Evolutionary conservation across 2,797 vertebrate genomes (phyloP), one percentile per base, ranked within the genome.

Genomic region (Chelidonichthys spinosus): DNA sequence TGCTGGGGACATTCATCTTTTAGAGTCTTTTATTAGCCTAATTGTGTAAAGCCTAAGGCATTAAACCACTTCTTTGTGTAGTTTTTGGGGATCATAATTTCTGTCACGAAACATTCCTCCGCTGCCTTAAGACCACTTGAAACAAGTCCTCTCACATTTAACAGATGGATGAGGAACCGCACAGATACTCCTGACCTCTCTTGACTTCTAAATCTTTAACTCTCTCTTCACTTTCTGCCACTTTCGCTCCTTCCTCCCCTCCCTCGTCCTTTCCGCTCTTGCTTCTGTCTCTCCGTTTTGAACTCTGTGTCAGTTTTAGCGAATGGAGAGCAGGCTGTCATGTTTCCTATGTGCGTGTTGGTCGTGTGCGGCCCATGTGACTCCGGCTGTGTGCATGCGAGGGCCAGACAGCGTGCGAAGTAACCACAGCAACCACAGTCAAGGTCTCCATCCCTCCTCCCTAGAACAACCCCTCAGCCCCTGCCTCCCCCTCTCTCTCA

Each of bases 151-250:
- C 63, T 86, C 78, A 69, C 83, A 90, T 91, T 85, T 73, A 89
- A 83, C 84, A 86, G 83, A 83, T 80, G 84, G 83, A 74, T 80
- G 86, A 86, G 74, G 83, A 82, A 62, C 87, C 35, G 72, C 81
- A 74, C 36, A 77, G 85, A 90, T 77, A 85, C 85, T 87, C 72
- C 86, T 92, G 89, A 90, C 90, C 89, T 90, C 87, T 91, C 78
- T 86, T 89, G 90, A 89, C 87, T 85, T 90, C 71, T 86, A 86
- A 90, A 92, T 91, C 73, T 89, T 88, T 86, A 78, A 84, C 80
- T 85, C 81, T 79, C 74, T 81, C 83, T 49, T 49, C 66, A 81
- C 82, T 87, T 76, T 87, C 76, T 79, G 78, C 56, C 70, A 75
- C 76, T 89, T 74, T 78, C 39, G 5, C 74, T 76, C 42, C 18